Percentiles rank a stretch among this genome's conserved stretches.
Conservation (phyloP, 2,888 invertebrate genomes). For the Drosophila aldrichi region DNA sequence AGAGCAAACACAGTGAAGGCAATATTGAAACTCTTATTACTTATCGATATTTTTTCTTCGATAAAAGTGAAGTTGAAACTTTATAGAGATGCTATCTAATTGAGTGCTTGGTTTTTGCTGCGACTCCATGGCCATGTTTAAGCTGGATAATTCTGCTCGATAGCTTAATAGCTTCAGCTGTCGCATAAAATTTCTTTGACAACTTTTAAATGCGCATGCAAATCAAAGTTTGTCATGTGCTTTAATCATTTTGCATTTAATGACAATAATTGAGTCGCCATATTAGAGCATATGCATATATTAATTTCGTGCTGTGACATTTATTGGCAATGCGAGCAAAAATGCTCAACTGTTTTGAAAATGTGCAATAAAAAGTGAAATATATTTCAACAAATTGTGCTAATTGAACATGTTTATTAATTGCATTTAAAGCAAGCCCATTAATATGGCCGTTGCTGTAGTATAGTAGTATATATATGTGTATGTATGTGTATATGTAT, state of each 20-base stretch:
- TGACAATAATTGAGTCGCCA: not conserved
- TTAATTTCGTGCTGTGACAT: not conserved
- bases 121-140: no score
- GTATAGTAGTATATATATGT: no score
- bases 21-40: no score
- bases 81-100: no score
- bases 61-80: no score
- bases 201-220: not conserved
- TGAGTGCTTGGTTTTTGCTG: no score
- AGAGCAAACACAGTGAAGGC: no score
- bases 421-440: conserved; percentile 7
- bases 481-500: not conserved
- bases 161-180: not conserved
- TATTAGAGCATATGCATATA: not conserved
- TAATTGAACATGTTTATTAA: conserved; percentile 5
- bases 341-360: not conserved
- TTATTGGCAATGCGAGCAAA: not conserved
- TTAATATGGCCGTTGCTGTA: conserved; percentile 11
- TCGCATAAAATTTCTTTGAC: no score
- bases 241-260: not conserved
- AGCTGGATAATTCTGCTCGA: no score
- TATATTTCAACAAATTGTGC: conserved; percentile 4
- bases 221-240: not conserved
- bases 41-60: no score
- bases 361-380: conserved; percentile 1